Evolutionary conservation across 2,888 invertebrate genomes (phyloP).

Genomic region (Cryptosula pallasiana): DNA sequence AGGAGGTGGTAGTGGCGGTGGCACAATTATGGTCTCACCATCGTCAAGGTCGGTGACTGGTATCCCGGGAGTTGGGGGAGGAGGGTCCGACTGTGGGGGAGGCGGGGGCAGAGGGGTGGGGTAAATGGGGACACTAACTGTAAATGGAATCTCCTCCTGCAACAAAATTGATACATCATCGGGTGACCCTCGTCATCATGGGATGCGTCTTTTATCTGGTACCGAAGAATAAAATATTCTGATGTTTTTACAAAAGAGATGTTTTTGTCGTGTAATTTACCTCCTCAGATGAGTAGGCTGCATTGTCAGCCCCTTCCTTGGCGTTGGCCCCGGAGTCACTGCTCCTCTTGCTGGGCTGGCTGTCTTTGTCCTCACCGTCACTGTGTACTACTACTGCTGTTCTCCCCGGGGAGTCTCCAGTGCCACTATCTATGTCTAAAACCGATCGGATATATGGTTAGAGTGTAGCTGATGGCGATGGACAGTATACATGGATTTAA

Average conservation of each 20-base stretch:
- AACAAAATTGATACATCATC: no score
- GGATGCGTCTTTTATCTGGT: no score
- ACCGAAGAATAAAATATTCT: no score
- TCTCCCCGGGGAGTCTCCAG: not conserved
- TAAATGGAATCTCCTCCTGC: no score
- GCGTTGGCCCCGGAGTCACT: not conserved
- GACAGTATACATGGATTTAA: no score
- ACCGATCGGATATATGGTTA: no score
- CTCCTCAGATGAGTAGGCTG: not conserved
- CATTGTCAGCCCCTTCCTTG: not conserved
- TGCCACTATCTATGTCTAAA: not conserved
- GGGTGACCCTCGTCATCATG: no score
- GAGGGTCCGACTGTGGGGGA: not conserved
- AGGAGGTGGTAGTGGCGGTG: not conserved
- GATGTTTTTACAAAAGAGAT: no score
- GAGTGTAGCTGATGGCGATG: no score
- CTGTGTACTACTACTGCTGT: not conserved
- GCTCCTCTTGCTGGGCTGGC: not conserved
- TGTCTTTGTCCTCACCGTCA: not conserved
- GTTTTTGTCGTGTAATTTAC: no score
- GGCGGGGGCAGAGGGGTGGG: not conserved
- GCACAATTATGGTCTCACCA: not conserved
- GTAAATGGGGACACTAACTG: no score
- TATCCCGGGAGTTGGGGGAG: not conserved
- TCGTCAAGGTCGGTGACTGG: slow-evolving; percentile 13